phyloP scores from a whole-genome alignment of 2,113 vertebrate species.

The Limnothrissa miodon region DNA sequence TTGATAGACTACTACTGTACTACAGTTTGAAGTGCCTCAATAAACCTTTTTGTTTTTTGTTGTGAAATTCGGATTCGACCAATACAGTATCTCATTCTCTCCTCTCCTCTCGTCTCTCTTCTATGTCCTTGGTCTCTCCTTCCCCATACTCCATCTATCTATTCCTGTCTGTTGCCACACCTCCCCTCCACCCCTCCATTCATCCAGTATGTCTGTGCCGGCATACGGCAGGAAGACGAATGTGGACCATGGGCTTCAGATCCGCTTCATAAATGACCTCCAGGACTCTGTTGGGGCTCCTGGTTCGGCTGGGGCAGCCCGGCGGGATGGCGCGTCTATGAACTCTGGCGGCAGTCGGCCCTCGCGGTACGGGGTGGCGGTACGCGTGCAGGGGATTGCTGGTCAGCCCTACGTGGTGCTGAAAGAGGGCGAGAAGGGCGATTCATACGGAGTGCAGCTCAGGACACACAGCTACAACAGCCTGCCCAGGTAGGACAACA shows the following conservation, averaged over 20 bases:
- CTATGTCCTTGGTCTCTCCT: not conserved
- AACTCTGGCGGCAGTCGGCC: slow-evolving; percentile 43
- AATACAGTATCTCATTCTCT: too few relatives aligned
- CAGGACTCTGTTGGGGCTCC: slow-evolving; percentile 55
- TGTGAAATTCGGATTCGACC: too few relatives aligned
- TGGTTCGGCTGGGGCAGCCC: slow-evolving; percentile 70
- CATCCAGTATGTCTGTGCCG: slow-evolving; percentile 64
- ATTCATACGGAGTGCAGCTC: slow-evolving; percentile 87
- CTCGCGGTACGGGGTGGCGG: slow-evolving; percentile 85
- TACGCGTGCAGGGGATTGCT: slow-evolving; percentile 89
- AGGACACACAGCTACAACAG: slow-evolving; percentile 63
- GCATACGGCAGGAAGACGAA: slow-evolving; percentile 73
- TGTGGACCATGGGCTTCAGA: slow-evolving; percentile 88
- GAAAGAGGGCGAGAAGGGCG: slow-evolving; percentile 84
- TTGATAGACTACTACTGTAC: too few relatives aligned
- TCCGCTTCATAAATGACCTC: slow-evolving; percentile 88
- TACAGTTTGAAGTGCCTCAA: too few relatives aligned
- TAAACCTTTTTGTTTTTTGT: too few relatives aligned
- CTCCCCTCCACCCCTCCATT: not conserved
- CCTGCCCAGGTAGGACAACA: slow-evolving; percentile 50
- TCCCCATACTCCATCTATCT: slow-evolving; percentile 35
- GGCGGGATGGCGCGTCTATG: slow-evolving; percentile 44
- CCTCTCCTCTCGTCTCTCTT: too few relatives aligned
- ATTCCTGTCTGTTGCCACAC: not conserved
- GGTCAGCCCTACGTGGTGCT: slow-evolving; percentile 94